Evolutionary conservation across 1,140 invertebrate species (phyloP).

Genomic region (Cyrtorhinus lividipennis): DNA sequence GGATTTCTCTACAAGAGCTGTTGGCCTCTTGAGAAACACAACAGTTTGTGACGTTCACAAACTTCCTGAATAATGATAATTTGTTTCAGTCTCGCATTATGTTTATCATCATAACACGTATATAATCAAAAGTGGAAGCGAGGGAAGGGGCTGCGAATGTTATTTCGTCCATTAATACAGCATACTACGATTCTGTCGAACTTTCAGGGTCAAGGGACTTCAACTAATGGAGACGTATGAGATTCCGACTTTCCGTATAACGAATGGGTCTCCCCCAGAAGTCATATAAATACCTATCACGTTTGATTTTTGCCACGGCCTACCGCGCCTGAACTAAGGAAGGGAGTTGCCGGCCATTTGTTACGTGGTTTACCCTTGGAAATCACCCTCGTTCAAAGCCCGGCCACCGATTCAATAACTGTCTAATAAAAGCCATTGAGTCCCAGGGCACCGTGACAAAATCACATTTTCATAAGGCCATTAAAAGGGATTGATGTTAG

Average conservation of each 20-base stretch:
- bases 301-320: background rate
- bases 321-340: background rate
- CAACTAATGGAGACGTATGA: background rate
- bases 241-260: background rate
- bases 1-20: no score
- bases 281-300: background rate
- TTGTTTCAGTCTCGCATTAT: no score
- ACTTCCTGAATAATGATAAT: no score
- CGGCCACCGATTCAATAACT: background rate
- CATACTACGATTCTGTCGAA: no score
- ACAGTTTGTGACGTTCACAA: no score
- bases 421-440: conserved; percentile 4
- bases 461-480: conserved; percentile 2
- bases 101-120: no score
- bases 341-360: background rate
- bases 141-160: no score
- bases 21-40: no score
- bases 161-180: no score
- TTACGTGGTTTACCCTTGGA: background rate
- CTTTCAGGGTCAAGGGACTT: background rate
- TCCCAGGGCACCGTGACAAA: conserved; percentile 3
- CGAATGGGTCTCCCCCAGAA: background rate
- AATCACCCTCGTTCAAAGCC: background rate
- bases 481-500: background rate
- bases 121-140: no score